A percentile compares a stretch with the other conserved stretches of the same genome.
Conservation (phyloP, 2,797 vertebrate genomes). For the Gymnoscopelus braueri region DNA sequence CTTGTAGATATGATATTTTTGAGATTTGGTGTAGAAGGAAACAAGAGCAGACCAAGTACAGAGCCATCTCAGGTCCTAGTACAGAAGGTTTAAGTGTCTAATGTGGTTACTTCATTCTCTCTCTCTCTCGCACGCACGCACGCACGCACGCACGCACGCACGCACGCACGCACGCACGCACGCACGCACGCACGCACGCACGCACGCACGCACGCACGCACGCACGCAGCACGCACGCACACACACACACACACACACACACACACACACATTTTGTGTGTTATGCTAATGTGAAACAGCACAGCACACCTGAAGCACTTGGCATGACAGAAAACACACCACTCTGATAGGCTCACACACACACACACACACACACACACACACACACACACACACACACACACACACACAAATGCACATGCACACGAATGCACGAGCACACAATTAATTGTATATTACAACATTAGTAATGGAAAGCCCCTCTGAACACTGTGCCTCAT, state of each 20-base stretch:
- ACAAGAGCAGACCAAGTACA: no score
- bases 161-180: background rate
- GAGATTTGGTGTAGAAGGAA: no score
- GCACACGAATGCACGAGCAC: background rate
- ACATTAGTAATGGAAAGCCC: slow-evolving; percentile 58
- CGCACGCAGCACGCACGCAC: background rate
- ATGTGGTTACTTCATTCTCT: background rate
- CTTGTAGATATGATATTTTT: no score
- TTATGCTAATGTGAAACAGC: slow-evolving; percentile 53
- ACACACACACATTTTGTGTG: slow-evolving; percentile 35
- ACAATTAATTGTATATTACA: slow-evolving; percentile 42
- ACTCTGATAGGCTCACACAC: slow-evolving; percentile 15
- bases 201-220: background rate
- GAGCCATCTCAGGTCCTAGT: no score
- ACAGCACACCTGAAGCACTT: slow-evolving; percentile 14
- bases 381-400: slow-evolving; percentile 16
- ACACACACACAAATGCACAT: background rate
- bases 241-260: background rate
- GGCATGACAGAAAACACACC: slow-evolving; percentile 36
- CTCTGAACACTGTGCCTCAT: slow-evolving; percentile 51
- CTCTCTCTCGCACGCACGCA: slow-evolving; percentile 17
- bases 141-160: slow-evolving; percentile 13
- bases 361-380: slow-evolving; percentile 1
- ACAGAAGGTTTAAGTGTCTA: background rate
- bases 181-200: slow-evolving; percentile 18